Conservation (phyloP, 92 coral and sea anemone genomes). For the Pocillopora grandis region DNA sequence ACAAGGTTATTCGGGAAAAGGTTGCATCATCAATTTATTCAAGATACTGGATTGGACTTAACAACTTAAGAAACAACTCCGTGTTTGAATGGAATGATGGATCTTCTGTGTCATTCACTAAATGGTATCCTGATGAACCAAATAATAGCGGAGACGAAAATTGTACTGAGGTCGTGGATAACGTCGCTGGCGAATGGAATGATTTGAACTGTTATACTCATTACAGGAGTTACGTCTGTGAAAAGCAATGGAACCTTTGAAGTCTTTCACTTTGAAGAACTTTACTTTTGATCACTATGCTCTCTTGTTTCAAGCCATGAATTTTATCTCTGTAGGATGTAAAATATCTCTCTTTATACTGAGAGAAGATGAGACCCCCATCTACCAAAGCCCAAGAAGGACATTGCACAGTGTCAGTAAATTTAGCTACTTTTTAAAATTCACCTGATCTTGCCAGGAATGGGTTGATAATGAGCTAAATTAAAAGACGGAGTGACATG, state of each 20-base stretch:
- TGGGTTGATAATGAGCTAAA: too few relatives aligned
- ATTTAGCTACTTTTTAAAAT: too few relatives aligned
- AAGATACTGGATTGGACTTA: neutral
- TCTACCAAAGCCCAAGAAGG: too few relatives aligned
- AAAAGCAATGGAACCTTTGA: conserved; percentile 10
- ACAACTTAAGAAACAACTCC: neutral
- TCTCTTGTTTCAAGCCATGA: neutral
- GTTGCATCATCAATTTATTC: neutral
- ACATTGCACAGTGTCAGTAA: too few relatives aligned
- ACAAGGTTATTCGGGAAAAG: neutral
- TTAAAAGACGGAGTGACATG: too few relatives aligned
- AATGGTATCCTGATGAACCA: neutral
- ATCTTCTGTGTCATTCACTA: neutral
- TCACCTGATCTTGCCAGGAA: too few relatives aligned
- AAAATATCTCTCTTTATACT: too few relatives aligned
- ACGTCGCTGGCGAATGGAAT: neutral
- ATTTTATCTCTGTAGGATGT: neutral
- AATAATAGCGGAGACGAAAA: neutral
- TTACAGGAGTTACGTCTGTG: conserved; percentile 4
- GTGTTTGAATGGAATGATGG: conserved; percentile 25
- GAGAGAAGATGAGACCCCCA: too few relatives aligned
- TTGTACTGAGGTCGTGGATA: neutral
- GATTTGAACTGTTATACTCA: neutral
- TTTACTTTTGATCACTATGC: neutral
- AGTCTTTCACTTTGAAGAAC: too few relatives aligned